A percentile compares a stretch with the other conserved stretches of the same genome.
phyloP scores from a whole-genome alignment of 1,140 invertebrate species.

The Sitophilus oryzae region DNA sequence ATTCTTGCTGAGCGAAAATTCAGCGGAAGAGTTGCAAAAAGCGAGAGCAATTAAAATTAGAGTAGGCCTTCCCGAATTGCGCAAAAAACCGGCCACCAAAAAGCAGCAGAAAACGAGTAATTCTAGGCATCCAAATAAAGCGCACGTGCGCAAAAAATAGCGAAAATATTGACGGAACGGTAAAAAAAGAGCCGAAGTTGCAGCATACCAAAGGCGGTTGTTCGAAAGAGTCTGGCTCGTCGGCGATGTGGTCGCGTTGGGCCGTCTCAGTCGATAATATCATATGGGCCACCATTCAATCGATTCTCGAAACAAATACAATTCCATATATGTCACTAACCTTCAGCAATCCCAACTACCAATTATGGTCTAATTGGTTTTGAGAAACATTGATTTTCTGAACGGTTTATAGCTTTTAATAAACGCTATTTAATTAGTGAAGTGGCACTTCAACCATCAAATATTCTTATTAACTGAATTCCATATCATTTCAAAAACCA shows the following conservation, averaged over 20 bases:
- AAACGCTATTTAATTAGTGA: slow-evolving; percentile 32
- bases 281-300: slow-evolving; percentile 40
- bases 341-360: slow-evolving; percentile 43
- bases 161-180: neutral
- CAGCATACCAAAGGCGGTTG: slow-evolving; percentile 17
- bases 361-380: slow-evolving; percentile 46
- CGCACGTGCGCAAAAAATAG: neutral
- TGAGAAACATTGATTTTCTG: slow-evolving; percentile 44
- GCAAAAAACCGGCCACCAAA: no score
- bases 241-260: slow-evolving; percentile 17
- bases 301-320: slow-evolving; percentile 45
- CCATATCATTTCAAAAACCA: no score
- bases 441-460: slow-evolving; percentile 7
- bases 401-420: slow-evolving; percentile 38
- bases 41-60: no score
- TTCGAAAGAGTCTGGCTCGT: slow-evolving; percentile 18
- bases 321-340: slow-evolving; percentile 42
- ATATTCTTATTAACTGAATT: no score
- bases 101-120: neutral
- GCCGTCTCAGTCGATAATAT: slow-evolving; percentile 35
- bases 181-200: neutral
- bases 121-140: neutral
- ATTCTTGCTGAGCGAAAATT: no score
- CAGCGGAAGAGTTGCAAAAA: no score
- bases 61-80: no score